Conservation (phyloP, 1,140 invertebrate species). For the Drosophila teissieri region DNA sequence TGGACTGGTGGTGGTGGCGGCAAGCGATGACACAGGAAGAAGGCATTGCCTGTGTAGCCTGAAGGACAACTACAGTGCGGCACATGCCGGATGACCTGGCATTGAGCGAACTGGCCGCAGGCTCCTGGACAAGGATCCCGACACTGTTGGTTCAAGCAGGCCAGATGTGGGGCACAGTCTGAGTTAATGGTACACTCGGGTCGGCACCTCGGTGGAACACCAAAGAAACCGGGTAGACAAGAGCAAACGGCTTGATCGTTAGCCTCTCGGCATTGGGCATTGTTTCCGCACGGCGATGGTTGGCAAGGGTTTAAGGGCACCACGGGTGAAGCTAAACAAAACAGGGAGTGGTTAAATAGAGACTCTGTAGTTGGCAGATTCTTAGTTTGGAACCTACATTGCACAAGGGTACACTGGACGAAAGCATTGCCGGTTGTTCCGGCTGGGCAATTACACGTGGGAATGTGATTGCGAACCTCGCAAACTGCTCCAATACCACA, state of each 20-base stretch:
- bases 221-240: slow-evolving; percentile 87
- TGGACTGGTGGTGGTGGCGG: slow-evolving; percentile 61
- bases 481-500: slow-evolving; percentile 90
- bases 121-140: slow-evolving; percentile 88
- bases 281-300: slow-evolving; percentile 91
- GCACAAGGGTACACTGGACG: slow-evolving; percentile 84
- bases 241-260: slow-evolving; percentile 88
- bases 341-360: neutral
- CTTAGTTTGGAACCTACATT: slow-evolving; percentile 85
- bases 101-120: slow-evolving; percentile 89
- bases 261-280: slow-evolving; percentile 87
- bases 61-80: slow-evolving; percentile 91
- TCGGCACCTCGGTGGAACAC: slow-evolving; percentile 87
- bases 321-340: slow-evolving; percentile 56
- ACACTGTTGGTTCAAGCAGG: slow-evolving; percentile 90
- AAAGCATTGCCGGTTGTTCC: slow-evolving; percentile 92
- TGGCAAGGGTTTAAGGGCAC: slow-evolving; percentile 86
- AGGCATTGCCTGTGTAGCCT: slow-evolving; percentile 93
- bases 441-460: slow-evolving; percentile 88
- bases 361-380: slow-evolving; percentile 57
- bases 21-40: slow-evolving; percentile 85
- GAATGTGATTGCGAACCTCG: slow-evolving; percentile 89
- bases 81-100: slow-evolving; percentile 92
- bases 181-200: slow-evolving; percentile 88
- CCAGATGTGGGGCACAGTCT: slow-evolving; percentile 88